These are phyloP conservation scores for Stenotaenia linearis DNA, from an alignment of 2,888 invertebrate species.

Conservation along the genomic window DNA sequence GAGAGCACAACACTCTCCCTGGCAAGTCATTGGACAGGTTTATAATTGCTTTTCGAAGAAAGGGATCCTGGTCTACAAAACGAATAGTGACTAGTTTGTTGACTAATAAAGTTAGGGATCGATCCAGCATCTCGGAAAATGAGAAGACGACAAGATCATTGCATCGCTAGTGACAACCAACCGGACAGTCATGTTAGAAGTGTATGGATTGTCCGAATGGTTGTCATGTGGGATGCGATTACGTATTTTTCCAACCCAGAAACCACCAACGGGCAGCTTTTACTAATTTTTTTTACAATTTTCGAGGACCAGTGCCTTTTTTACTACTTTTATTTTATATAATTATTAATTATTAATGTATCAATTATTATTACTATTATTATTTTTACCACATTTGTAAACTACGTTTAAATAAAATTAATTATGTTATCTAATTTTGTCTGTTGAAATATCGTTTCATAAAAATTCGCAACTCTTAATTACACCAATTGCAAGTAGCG, in stretches of 20 bases:
- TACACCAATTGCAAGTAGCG: no score
- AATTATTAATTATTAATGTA: not conserved
- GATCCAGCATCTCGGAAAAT: not conserved
- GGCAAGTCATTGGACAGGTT: slow-evolving; percentile 26
- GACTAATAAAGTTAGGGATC: slow-evolving; percentile 6
- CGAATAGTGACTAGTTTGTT: slow-evolving; percentile 4
- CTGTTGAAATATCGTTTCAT: no score
- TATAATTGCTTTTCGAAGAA: slow-evolving; percentile 21
- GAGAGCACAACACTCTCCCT: not conserved
- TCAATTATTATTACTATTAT: no score
- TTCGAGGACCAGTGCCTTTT: no score
- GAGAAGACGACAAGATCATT: slow-evolving; percentile 21
- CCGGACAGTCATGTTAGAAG: slow-evolving; percentile 31
- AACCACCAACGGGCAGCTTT: not conserved
- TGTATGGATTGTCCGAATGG: slow-evolving; percentile 33
- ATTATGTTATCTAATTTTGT: no score
- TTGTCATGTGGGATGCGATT: slow-evolving; percentile 33
- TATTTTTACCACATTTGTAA: no score
- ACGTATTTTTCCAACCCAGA: not conserved
- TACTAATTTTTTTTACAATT: not conserved
- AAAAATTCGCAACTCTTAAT: no score
- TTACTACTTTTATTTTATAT: not conserved
- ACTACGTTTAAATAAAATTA: not conserved
- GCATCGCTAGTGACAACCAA: slow-evolving; percentile 32
- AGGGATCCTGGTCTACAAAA: not conserved